Base-by-base conservation (phyloP, 2,113 vertebrate species). In the Zosterops pallidus region DNA sequence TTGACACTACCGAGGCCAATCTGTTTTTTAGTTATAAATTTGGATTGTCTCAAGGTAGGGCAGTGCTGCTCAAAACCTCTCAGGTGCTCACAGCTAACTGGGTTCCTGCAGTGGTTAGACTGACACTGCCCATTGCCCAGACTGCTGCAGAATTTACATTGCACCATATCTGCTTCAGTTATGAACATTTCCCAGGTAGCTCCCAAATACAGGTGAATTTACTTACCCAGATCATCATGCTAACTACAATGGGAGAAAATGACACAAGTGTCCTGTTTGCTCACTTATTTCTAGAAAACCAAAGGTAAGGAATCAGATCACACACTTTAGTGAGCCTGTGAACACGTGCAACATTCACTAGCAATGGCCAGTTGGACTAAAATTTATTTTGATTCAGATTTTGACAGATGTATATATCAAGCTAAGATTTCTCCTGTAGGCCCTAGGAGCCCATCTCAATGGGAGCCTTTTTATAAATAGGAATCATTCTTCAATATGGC, bases 11-110 rank as follows among this genome's bases (percentile, higher is more conserved):
- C 0, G 0, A 62, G 35, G 42, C 15, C 12, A 63, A 8, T 31
- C 20, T 4, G 6, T 12, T 44, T 55, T 60, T 28, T 1, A 37
- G 5, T 52, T 31, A 8, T 4, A 25, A 28, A 21, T 6, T 26
- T 8, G 24, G 64, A n/a, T 29, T 83, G 35, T 44, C 26, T 21
- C 56, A 24, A 42, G 25, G 60, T 1, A 52, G 42, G 21, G 18
- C 41, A 59, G 35, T n/a, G 52, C 50, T 26, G 42, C 24, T 28
- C 11, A 4, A 85, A 53, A 26, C 52, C 56, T 53, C 39, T 35
- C 8, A 16, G 15, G 0, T 64, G 26, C 52, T 76, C 46, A 16
- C 0, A 2, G 62, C 22, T 74, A 21, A 14, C n/a, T 20, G 14
- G 21, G 21, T 46, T 86, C 18, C 39, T 22, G 3, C 46, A 23